phyloP scores from a whole-genome alignment of 2,888 invertebrate genomes.

The Drosophila robusta region DNA sequence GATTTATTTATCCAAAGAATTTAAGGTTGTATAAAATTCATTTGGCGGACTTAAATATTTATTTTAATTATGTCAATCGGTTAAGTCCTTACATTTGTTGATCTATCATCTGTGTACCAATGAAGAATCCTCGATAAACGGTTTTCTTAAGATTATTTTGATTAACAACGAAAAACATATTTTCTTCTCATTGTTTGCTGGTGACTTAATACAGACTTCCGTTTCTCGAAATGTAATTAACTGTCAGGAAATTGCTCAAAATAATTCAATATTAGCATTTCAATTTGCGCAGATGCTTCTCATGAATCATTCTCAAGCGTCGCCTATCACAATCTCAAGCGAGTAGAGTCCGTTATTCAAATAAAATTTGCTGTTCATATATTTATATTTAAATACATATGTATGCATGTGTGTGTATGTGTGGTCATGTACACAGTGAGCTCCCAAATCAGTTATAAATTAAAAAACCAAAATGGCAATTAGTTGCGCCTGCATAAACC shows the following conservation, averaged over 20 bases:
- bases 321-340: conserved; percentile 32
- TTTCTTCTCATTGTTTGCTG: background rate
- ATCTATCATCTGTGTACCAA: too few relatives aligned
- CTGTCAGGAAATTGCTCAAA: conserved; percentile 1
- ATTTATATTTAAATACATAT: background rate
- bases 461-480: background rate
- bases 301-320: conserved; percentile 49
- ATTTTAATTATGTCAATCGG: too few relatives aligned
- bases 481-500: background rate
- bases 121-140: too few relatives aligned
- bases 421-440: background rate
- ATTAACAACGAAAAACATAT: background rate
- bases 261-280: conserved; percentile 50
- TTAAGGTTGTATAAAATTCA: too few relatives aligned
- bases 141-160: too few relatives aligned
- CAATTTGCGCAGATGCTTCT: conserved; percentile 44
- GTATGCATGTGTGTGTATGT: background rate
- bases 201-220: conserved; percentile 13
- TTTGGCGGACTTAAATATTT: too few relatives aligned
- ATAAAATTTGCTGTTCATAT: too few relatives aligned
- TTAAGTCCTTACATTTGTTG: too few relatives aligned
- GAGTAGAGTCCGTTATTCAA: conserved; percentile 3
- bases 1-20: too few relatives aligned
- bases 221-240: background rate
- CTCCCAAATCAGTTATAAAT: background rate